phyloP scores from a whole-genome alignment of 1,140 invertebrate species.

The Monomorium pharaonis region DNA sequence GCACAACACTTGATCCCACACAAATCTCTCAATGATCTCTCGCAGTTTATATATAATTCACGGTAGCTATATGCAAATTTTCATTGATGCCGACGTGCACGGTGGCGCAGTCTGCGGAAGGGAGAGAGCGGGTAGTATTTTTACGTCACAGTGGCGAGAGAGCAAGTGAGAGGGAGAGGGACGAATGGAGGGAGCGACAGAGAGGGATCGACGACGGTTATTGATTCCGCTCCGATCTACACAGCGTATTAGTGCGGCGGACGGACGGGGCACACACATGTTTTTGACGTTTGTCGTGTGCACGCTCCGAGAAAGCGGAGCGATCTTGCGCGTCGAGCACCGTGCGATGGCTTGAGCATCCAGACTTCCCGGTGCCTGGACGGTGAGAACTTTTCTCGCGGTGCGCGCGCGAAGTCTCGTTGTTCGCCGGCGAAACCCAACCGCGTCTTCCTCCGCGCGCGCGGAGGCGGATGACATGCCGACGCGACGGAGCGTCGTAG shows the following conservation, averaged over 20 bases:
- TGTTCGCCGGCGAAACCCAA: background rate
- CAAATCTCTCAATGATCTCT: background rate
- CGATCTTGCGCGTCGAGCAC: background rate
- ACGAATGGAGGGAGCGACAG: background rate
- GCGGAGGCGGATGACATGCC: background rate
- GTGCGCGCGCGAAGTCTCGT: background rate
- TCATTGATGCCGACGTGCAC: slow-evolving; percentile 24
- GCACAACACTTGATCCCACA: too few species aligned
- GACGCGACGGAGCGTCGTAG: background rate
- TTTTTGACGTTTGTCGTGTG: slow-evolving; percentile 18
- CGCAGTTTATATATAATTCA: background rate
- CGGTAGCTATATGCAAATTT: slow-evolving; percentile 21
- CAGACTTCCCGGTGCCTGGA: background rate
- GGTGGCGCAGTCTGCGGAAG: background rate
- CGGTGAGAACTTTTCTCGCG: background rate
- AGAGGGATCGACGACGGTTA: background rate
- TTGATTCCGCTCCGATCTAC: background rate
- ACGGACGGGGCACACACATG: background rate
- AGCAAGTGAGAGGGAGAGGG: background rate
- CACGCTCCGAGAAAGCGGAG: background rate
- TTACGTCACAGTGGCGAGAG: background rate
- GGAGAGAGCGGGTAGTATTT: background rate
- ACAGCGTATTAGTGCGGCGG: too few species aligned
- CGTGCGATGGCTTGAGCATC: background rate
- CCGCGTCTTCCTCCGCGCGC: background rate